These are phyloP conservation scores for Typhlomys cinereus DNA, from an alignment of 2,113 vertebrate genomes.

Conservation along the genomic window DNA sequence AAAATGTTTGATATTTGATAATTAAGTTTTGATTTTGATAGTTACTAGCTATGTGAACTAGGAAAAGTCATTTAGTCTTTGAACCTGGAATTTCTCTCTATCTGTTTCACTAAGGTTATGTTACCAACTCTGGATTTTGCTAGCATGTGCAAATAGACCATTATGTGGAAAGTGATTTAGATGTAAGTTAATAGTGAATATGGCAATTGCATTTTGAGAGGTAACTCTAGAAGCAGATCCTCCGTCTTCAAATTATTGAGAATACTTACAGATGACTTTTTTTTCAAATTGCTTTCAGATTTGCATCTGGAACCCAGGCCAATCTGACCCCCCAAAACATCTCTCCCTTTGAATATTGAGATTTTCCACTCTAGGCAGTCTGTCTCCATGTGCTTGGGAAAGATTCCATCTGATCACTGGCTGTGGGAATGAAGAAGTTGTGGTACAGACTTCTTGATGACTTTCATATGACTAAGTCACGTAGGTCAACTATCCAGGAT, in stretches of 20 bases:
- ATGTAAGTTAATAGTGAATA: not conserved
- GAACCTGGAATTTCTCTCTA: not conserved
- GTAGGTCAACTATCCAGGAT: not conserved
- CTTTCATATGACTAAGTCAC: not conserved
- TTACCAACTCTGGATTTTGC: not conserved
- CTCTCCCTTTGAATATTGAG: not conserved
- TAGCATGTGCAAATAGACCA: not conserved
- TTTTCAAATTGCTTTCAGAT: not conserved
- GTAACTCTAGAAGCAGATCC: not conserved
- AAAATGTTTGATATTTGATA: constrained; percentile 19
- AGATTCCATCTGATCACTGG: not conserved
- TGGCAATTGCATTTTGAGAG: not conserved
- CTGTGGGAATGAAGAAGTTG: not conserved
- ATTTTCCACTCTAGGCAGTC: not conserved
- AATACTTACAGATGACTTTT: not conserved
- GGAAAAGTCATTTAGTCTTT: not conserved
- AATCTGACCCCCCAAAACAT: not conserved
- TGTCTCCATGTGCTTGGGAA: not conserved
- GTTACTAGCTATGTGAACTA: not conserved
- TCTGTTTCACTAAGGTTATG: not conserved
- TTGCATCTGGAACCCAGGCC: not conserved
- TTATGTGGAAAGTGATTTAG: not conserved
- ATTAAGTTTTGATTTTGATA: not conserved
- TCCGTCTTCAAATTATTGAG: not conserved
- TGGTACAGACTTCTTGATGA: not conserved